Percentiles rank a stretch among this genome's conserved stretches.
Evolutionary conservation across 2,797 vertebrate genomes (phyloP).

Genomic region (Thaleichthys pacificus): DNA sequence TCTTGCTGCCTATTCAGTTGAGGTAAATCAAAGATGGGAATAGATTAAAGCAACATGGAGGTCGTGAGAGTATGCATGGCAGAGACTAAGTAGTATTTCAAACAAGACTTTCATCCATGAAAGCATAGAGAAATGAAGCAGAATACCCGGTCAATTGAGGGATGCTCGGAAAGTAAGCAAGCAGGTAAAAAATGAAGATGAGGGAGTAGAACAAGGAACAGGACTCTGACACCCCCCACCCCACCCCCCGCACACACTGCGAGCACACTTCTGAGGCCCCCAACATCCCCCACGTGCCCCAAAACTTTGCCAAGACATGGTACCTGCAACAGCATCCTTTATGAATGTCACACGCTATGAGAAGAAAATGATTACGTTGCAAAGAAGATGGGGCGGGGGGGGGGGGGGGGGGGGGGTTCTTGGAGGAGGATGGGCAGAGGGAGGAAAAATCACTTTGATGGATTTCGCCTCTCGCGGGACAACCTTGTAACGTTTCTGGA

Average conservation of each 20-base stretch:
- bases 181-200: conserved; percentile 26
- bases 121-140: not conserved
- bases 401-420: conserved; percentile 40
- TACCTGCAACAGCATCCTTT: conserved; percentile 71
- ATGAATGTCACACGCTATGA: conserved; percentile 80
- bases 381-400: conserved; percentile 62
- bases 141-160: conserved; percentile 30
- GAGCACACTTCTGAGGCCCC: conserved; percentile 58
- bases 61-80: not conserved
- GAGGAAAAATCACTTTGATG: conserved; percentile 80
- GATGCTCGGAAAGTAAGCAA: conserved; percentile 27
- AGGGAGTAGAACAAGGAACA: no score
- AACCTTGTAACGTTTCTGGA: conserved; percentile 83
- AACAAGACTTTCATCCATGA: no score
- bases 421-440: conserved; percentile 45
- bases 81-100: not conserved
- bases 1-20: not conserved
- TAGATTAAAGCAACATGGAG: not conserved
- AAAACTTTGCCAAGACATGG: conserved; percentile 68
- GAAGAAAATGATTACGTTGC: conserved; percentile 83
- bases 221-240: no score
- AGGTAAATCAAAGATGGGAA: not conserved
- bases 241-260: conserved; percentile 41
- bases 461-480: conserved; percentile 77
- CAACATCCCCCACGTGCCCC: conserved; percentile 29